Conservation (phyloP, 2,888 invertebrate genomes). For the Pachymerium ferrugineum region DNA sequence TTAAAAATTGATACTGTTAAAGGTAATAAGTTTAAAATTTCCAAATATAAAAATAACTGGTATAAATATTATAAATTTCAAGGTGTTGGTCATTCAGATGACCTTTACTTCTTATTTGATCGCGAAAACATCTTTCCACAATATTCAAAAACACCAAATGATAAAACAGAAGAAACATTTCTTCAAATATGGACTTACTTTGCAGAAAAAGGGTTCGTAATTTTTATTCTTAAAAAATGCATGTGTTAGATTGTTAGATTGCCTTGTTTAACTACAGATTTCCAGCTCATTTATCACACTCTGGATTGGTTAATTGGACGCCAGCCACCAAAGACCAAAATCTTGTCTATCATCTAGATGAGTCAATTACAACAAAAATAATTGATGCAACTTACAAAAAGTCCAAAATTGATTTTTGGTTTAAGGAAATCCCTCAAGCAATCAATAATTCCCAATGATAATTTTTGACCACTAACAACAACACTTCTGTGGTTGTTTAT, state of each 20-base stretch:
- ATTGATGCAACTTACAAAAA: background rate
- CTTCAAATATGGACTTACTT: background rate
- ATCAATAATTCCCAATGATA: no score
- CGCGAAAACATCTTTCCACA: background rate
- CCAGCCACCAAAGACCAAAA: background rate
- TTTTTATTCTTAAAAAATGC: background rate
- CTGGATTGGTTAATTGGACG: background rate
- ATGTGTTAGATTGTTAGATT: no score
- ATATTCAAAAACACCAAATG: background rate
- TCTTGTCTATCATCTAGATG: background rate
- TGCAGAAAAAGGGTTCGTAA: background rate
- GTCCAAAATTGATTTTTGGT: background rate
- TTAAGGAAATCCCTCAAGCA: background rate
- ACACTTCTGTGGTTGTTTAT: no score
- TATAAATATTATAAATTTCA: background rate
- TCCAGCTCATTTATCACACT: no score
- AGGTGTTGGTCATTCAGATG: background rate
- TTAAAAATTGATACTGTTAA: background rate
- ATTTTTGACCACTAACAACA: no score
- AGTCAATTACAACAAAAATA: background rate
- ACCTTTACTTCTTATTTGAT: background rate
- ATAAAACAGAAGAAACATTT: background rate
- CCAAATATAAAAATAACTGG: background rate
- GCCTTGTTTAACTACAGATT: background rate
- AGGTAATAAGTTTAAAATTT: background rate